These are phyloP conservation scores for Bombus terrestris DNA, from an alignment of 1,140 invertebrate genomes.

Conservation along the genomic window DNA sequence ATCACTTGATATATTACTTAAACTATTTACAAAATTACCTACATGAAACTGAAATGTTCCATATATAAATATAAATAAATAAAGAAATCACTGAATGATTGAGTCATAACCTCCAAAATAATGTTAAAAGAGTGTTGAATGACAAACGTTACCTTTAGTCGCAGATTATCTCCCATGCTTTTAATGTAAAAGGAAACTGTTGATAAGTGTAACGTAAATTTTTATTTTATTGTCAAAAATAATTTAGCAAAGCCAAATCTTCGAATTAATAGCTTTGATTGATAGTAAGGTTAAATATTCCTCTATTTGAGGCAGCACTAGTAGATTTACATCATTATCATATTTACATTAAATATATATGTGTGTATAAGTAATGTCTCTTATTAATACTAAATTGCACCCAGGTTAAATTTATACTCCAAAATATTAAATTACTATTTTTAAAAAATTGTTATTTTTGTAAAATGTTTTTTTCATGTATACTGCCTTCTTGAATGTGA, in stretches of 20 bases:
- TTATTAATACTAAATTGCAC: neutral
- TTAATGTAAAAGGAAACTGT: neutral
- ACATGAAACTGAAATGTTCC: neutral
- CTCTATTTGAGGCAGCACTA: neutral
- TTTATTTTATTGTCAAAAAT: neutral
- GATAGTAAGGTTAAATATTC: neutral
- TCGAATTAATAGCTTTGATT: neutral
- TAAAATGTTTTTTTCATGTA: neutral
- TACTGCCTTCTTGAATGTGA: neutral
- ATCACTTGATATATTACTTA: neutral
- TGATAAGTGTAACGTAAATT: neutral
- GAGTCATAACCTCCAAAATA: neutral
- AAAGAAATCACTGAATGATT: neutral
- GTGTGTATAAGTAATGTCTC: neutral
- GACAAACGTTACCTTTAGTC: slow-evolving; percentile 69
- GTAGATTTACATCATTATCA: neutral
- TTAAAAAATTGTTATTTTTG: neutral
- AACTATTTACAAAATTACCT: neutral
- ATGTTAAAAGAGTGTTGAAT: slow-evolving; percentile 12
- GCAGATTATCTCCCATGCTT: slow-evolving; percentile 71
- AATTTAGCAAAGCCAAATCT: neutral
- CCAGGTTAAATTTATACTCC: neutral
- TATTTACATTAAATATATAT: neutral
- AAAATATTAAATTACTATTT: neutral
- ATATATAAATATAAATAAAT: neutral